phyloP scores from a whole-genome alignment of 2,888 invertebrate species.

The Phrixothrix hirtus region DNA sequence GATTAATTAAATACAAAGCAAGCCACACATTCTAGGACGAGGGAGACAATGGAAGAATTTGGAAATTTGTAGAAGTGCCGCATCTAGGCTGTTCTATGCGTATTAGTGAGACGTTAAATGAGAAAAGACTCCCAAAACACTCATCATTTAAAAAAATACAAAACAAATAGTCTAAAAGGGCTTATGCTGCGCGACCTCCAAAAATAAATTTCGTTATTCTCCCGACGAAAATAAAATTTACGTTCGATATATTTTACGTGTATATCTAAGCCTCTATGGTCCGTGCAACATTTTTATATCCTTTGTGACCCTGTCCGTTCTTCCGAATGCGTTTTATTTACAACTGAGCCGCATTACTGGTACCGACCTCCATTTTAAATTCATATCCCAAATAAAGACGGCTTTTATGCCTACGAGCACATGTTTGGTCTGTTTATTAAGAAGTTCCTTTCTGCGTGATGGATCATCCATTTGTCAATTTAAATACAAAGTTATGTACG shows the following conservation, averaged over 20 bases:
- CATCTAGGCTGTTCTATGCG: too few species aligned
- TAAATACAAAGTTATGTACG: constrained; percentile 20
- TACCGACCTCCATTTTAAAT: constrained; percentile 10
- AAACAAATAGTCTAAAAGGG: constrained; percentile 26
- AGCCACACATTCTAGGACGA: neutral
- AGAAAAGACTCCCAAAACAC: constrained; percentile 19
- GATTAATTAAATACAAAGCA: constrained; percentile 30
- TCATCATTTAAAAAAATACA: constrained; percentile 17
- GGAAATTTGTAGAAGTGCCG: too few species aligned
- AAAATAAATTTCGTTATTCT: constrained; percentile 32
- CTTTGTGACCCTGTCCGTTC: constrained; percentile 25
- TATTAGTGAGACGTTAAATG: neutral
- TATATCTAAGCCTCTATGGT: constrained; percentile 25
- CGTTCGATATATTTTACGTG: constrained; percentile 32
- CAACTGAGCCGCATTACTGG: constrained; percentile 11
- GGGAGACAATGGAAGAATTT: neutral
- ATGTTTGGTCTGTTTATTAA: constrained; percentile 14
- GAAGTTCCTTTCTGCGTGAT: constrained; percentile 14
- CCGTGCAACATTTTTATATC: constrained; percentile 29
- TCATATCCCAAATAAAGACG: constrained; percentile 14
- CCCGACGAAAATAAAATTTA: constrained; percentile 31
- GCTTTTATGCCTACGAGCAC: constrained; percentile 11
- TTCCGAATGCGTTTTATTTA: constrained; percentile 22
- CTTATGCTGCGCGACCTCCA: constrained; percentile 23
- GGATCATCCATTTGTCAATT: constrained; percentile 23